phyloP scores from a whole-genome alignment of 2,113 vertebrate genomes.

The Meriones unguiculatus region DNA sequence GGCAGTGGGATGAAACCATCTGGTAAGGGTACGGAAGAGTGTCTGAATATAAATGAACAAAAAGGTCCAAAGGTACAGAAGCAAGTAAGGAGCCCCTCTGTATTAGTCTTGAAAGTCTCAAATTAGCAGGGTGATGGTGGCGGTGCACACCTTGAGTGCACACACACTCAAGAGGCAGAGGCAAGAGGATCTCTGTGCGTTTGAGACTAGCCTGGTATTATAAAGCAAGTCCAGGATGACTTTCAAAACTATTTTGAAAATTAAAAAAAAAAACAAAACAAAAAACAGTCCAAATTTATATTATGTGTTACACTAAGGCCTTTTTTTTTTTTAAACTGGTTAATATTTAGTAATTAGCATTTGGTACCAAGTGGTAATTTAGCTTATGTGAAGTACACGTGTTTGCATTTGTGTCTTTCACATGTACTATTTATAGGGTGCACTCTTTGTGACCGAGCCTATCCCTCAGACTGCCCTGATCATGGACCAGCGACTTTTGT shows the following conservation, averaged over 20 bases:
- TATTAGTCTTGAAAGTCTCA: not conserved
- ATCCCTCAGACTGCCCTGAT: conserved; percentile 96
- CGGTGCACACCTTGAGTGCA: too few species aligned
- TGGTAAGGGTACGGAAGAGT: not conserved
- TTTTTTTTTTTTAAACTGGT: not conserved
- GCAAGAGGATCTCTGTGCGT: too few species aligned
- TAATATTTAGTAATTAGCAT: not conserved
- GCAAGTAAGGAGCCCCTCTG: not conserved
- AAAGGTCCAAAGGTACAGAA: not conserved
- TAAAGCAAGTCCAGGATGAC: too few species aligned
- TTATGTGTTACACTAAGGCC: too few species aligned
- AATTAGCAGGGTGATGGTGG: not conserved
- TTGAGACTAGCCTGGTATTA: too few species aligned
- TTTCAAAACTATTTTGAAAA: too few species aligned
- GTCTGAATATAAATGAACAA: not conserved
- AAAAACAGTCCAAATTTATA: too few species aligned
- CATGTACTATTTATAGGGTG: conserved; percentile 90
- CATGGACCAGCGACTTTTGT: conserved; percentile 98
- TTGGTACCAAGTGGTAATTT: not conserved
- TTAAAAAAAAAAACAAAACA: not conserved
- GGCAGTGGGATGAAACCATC: not conserved
- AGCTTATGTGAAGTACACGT: not conserved
- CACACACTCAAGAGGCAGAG: too few species aligned
- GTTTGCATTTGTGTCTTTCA: conserved; percentile 68
- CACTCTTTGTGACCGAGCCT: conserved; percentile 97